Conservation (phyloP, 2,113 vertebrate species). For the Hemibagrus wyckioides region DNA sequence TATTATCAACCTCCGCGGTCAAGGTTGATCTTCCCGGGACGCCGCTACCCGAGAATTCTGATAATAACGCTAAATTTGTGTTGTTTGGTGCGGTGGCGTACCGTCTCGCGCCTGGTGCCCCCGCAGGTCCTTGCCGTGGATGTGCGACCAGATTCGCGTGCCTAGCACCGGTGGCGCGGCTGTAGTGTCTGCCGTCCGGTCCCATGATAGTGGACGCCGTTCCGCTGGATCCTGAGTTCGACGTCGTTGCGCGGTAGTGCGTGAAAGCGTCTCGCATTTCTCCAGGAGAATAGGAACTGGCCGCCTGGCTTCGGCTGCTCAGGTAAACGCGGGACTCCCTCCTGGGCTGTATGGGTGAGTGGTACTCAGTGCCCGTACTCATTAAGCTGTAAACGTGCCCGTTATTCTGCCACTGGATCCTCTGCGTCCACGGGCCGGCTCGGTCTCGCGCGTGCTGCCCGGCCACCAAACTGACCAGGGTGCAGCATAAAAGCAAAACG, state of each 20-base stretch:
- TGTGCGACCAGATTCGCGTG: conserved; percentile 40
- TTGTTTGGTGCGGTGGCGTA: conserved; percentile 12
- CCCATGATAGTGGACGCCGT: conserved; percentile 20
- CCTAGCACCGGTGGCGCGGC: conserved; percentile 56
- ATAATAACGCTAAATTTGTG: background rate
- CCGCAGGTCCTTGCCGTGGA: conserved; percentile 24
- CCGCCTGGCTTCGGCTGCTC: conserved; percentile 55
- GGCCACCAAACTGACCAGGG: conserved; percentile 55
- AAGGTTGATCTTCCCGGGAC: conserved; percentile 6
- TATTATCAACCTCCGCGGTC: background rate
- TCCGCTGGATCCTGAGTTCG: conserved; percentile 20
- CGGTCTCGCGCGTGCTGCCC: conserved; percentile 56
- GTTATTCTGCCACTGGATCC: conserved; percentile 76
- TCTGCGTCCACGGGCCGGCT: conserved; percentile 67
- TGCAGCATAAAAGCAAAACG: conserved; percentile 64
- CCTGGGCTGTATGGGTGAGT: conserved; percentile 60
- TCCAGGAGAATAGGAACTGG: conserved; percentile 29
- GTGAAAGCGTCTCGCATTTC: conserved; percentile 40
- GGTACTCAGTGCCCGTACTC: conserved; percentile 75
- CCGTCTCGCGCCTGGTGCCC: conserved; percentile 49
- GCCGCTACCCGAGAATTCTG: conserved; percentile 27
- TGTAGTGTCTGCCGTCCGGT: conserved; percentile 41
- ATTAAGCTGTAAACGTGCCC: conserved; percentile 74
- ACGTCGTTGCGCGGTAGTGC: conserved; percentile 26
- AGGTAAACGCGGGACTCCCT: conserved; percentile 63